phyloP scores from a whole-genome alignment of 2,797 vertebrate species.

The Circus cinereus region DNA sequence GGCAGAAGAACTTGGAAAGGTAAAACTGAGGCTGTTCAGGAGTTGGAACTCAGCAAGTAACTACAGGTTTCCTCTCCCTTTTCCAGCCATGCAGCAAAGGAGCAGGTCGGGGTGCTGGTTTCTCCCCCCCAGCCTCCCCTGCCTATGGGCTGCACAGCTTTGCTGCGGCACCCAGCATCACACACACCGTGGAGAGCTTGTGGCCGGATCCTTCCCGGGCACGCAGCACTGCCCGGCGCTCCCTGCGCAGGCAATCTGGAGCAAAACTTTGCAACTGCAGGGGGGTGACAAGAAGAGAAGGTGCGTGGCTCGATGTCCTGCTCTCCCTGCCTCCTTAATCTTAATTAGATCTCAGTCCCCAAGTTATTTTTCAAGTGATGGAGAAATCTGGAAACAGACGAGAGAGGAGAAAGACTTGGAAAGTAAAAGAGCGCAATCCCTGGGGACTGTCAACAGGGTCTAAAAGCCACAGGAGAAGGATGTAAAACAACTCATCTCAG shows the following conservation, averaged over 20 bases:
- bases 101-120: rapidly evolving
- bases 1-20: background rate
- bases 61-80: background rate
- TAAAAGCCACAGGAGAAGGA: background rate
- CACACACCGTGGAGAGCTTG: background rate
- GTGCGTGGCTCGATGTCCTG: background rate
- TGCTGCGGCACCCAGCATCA: background rate
- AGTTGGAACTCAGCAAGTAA: background rate
- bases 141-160: background rate
- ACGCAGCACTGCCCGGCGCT: background rate
- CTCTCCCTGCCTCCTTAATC: background rate
- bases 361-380: background rate
- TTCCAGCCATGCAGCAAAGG: background rate
- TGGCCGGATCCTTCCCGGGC: background rate
- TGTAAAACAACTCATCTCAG: background rate
- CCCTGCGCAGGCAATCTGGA: background rate
- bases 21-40: background rate
- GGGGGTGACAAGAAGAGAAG: background rate
- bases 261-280: no score
- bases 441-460: background rate
- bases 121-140: background rate
- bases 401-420: background rate
- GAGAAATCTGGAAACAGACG: background rate
- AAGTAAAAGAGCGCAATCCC: background rate
- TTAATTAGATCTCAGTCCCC: background rate